Evolutionary conservation across 2,113 vertebrate genomes (phyloP), one percentile per base, ranked within the genome.

Genomic region (Sorex fumeus): DNA sequence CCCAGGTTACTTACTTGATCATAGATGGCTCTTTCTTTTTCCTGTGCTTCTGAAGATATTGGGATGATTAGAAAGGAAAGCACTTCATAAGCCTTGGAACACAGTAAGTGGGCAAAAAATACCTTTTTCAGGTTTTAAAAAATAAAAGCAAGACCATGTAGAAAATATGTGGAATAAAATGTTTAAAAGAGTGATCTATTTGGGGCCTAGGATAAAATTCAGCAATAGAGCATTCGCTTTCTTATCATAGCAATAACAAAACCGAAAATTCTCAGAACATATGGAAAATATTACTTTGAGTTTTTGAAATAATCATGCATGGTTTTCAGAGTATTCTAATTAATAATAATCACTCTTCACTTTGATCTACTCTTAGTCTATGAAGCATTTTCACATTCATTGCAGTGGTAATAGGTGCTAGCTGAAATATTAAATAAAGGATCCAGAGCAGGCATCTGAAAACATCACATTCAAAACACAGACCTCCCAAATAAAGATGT

Each of bases 121-220:
- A 62, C 45, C 67, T 77, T 81, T 87, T 43, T 57, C 13, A 21
- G 77, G 79, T 87, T n/a, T 15, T 60, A 60, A 60, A 90, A 90
- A 64, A 57, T 67, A 32, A 16, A 3, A 53, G 11, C 11, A 72
- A 87, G 32, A 4, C 47, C 6, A 30, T 84, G 79, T 64, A 40
- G 62, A 86, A 88, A 78, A 80, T 72, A 45, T 47, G 7, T 34
- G 0, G 88, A 57, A 70, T 60, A 34, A 18, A 70, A 60, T 78
- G 50, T 60, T 60, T 60, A 60, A 60, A 60, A 21, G 6, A 50
- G 47, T 50, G 47, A 50, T 10, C 13, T 2, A 50, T 50, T 60
- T 19, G 16, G 21, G 57, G 57, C 57, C 57, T 60, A 60, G 21
- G 6, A 60, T 23, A 23, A 60, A 60, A 60, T 60, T 60, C 57